Conservation (phyloP, 2,888 invertebrate genomes). For the Danaus chrysippus region DNA sequence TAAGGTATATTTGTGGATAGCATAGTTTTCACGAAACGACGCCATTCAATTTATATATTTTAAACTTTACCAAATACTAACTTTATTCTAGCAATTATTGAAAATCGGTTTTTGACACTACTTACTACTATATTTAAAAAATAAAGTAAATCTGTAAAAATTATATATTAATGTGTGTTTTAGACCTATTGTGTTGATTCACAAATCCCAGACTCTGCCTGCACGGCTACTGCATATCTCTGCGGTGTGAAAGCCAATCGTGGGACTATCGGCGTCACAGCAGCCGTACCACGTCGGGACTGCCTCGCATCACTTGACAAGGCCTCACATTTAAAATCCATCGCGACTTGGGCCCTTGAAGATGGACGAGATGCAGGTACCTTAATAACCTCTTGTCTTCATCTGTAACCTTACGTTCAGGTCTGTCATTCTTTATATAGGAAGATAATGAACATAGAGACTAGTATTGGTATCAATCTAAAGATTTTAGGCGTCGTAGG, state of each 20-base stretch:
- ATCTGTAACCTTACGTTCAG: neutral
- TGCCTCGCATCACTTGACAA: conserved; percentile 77
- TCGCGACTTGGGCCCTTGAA: conserved; percentile 82
- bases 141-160: neutral
- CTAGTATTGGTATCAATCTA: too few species aligned
- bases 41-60: too few species aligned
- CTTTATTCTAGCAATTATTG: too few species aligned
- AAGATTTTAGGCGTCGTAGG: too few species aligned
- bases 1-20: conserved; percentile 67
- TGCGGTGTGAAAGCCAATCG: conserved; percentile 82
- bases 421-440: neutral
- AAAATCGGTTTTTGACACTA: too few species aligned
- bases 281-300: conserved; percentile 75
- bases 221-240: conserved; percentile 83
- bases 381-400: conserved; percentile 4
- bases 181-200: conserved; percentile 78
- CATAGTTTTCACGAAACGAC: too few species aligned
- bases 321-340: conserved; percentile 79
- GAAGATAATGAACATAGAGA: too few species aligned
- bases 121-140: neutral
- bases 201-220: conserved; percentile 85
- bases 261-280: conserved; percentile 82
- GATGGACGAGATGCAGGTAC: conserved; percentile 57
- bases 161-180: conserved; percentile 14
- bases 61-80: too few species aligned